These are phyloP conservation scores for Telmatochromis sp. DNA, from an alignment of 2,113 vertebrate species.

Conservation along the genomic window DNA sequence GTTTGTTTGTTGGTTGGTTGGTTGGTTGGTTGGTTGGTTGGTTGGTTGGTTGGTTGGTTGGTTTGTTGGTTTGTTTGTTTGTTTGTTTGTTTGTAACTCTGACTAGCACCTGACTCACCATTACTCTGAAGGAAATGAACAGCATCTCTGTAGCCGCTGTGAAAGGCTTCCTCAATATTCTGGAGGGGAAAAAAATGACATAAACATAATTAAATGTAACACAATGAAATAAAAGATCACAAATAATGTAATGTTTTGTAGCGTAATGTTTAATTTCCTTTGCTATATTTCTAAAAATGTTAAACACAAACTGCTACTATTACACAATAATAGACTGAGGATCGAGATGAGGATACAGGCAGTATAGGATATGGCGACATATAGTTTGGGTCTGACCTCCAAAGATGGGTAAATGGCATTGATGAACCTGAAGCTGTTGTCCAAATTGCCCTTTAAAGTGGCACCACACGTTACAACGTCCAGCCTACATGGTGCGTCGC, in stretches of 20 bases:
- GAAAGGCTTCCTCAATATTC: conserved; percentile 56
- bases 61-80: rapidly evolving
- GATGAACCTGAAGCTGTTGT: conserved; percentile 75
- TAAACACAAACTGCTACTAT: background rate
- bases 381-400: conserved; percentile 65
- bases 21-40: background rate
- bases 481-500: conserved; percentile 61
- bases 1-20: rapidly evolving
- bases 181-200: background rate
- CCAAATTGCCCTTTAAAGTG: conserved; percentile 75
- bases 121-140: conserved; percentile 46
- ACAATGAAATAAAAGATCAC: background rate
- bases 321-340: background rate
- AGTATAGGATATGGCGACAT: background rate
- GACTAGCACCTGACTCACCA: conserved; percentile 16
- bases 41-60: rapidly evolving
- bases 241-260: background rate
- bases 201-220: background rate
- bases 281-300: background rate
- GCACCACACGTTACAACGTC: conserved; percentile 73
- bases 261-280: background rate
- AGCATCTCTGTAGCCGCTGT: conserved; percentile 63
- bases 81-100: background rate
- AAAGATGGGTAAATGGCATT: conserved; percentile 76
- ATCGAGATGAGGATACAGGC: background rate